Evolutionary conservation across 2,888 invertebrate species (phyloP), one percentile per base, ranked within the genome.

Genomic region (Ormyrus pomaceus): DNA sequence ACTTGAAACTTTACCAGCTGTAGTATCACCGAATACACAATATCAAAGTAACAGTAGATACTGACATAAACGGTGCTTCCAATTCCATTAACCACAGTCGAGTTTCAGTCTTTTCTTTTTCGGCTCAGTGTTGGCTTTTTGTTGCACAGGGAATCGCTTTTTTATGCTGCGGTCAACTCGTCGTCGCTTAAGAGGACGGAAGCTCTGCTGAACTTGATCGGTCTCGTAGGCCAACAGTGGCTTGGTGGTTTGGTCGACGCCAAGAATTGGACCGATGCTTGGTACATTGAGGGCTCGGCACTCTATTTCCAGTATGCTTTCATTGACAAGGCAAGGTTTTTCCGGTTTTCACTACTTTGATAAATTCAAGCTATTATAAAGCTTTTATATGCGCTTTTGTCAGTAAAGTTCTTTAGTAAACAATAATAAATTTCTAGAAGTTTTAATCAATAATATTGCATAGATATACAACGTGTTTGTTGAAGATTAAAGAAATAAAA

Each of bases 221-320:
- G 79, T 50, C 82, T 87, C 10, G 82, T 89, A 34, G 88, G 92
- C 3, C 92, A 93, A 84, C 93, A 92, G 84, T 92, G 92, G 91
- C 89, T 92, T 64, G 92, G 91, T 8, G 90, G 91, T n/a, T 82
- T 87, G n/a, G 87, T 89, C 61, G 87, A 87, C 70, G 86, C 85
- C 68, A 85, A 86, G 45, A 89, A 89, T 84, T 89, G 88, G 86
- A 88, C 87, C 8, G 88, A 90, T 77, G 83, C 86, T 45, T 91
- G 91, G 91, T 85, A 91, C 19, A 84, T 89, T 69, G 90, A 91
- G 84, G 92, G 93, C 8, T 92, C 93, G 70, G 91, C 92, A 51
- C 88, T 91, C 50, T 92, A 92, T 85, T 89, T 93, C 34, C 92
- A 92, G 83, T 92, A 92, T 82, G 84, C 87, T 2, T 72, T 89